Conservation (phyloP, 2,797 vertebrate genomes). For the Gobio occitaniae region DNA sequence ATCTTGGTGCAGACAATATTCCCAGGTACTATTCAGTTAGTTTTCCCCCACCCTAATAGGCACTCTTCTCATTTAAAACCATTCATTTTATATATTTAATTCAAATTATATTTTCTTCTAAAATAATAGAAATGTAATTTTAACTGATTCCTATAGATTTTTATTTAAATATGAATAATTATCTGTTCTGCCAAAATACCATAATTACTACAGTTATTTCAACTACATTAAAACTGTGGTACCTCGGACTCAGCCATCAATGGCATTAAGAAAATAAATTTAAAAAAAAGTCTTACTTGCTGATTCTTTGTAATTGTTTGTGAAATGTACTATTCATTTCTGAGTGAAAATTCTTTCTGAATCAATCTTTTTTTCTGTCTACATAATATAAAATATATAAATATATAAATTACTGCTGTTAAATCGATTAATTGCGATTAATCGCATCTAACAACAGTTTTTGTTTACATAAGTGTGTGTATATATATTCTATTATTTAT, state of each 20-base stretch:
- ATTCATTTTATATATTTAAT: slow-evolving; percentile 27
- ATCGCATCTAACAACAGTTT: no score
- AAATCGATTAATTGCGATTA: no score
- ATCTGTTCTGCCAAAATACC: not conserved
- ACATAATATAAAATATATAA: not conserved
- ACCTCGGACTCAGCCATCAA: not conserved
- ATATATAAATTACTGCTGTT: not conserved
- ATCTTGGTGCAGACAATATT: slow-evolving; percentile 36
- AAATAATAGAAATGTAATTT: not conserved
- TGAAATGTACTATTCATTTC: not conserved
- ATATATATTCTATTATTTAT: no score
- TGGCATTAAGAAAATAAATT: not conserved
- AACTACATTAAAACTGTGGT: not conserved
- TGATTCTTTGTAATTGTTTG: not conserved
- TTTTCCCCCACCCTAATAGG: slow-evolving; percentile 10
- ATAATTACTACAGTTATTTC: not conserved
- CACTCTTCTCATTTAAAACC: slow-evolving; percentile 7
- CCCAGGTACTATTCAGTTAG: slow-evolving; percentile 13
- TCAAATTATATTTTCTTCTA: not conserved
- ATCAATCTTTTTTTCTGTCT: not conserved
- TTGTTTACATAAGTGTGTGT: no score
- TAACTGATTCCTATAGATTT: not conserved
- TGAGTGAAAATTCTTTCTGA: not conserved
- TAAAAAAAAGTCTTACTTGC: not conserved
- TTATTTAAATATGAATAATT: not conserved